Percentiles rank a stretch among this genome's conserved stretches.
Conservation (phyloP, 2,888 invertebrate genomes). For the Nyleta sp. region DNA sequence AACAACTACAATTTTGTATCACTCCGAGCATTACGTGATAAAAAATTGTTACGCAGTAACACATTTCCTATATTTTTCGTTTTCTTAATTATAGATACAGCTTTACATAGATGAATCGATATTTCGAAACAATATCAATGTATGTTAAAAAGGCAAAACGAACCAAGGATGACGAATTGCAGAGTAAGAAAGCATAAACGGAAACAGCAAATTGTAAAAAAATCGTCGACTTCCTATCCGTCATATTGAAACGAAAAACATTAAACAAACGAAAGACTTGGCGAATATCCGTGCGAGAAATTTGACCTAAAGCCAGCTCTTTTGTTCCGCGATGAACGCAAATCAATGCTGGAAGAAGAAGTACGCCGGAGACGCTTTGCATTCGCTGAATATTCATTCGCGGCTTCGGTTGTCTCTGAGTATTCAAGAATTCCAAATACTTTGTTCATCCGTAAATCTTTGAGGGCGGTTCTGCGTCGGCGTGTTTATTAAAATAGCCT, state of each 20-base stretch:
- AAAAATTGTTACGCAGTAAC: too few relatives aligned
- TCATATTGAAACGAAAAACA: not conserved
- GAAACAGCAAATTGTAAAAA: too few relatives aligned
- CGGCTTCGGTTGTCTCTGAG: slow-evolving; percentile 68
- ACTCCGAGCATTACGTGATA: too few relatives aligned
- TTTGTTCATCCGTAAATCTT: slow-evolving; percentile 66
- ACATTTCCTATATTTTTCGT: too few relatives aligned
- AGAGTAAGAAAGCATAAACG: too few relatives aligned
- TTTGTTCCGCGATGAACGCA: slow-evolving; percentile 71
- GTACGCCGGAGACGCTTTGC: slow-evolving; percentile 71
- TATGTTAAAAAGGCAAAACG: too few relatives aligned
- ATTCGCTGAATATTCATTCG: slow-evolving; percentile 76
- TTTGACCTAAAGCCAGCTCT: slow-evolving; percentile 73
- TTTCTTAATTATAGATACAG: too few relatives aligned
- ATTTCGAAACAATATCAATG: too few relatives aligned
- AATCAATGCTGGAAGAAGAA: slow-evolving; percentile 73
- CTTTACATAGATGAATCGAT: too few relatives aligned
- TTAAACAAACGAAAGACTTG: slow-evolving; percentile 20
- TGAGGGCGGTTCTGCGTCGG: slow-evolving; percentile 58
- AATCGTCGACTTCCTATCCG: too few relatives aligned
- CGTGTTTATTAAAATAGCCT: slow-evolving; percentile 65
- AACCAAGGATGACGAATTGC: too few relatives aligned
- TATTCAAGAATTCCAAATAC: slow-evolving; percentile 75
- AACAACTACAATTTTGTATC: too few relatives aligned
- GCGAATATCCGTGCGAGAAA: slow-evolving; percentile 52